Conservation (phyloP, 2,797 vertebrate species). For the Lateolabrax maculatus region DNA sequence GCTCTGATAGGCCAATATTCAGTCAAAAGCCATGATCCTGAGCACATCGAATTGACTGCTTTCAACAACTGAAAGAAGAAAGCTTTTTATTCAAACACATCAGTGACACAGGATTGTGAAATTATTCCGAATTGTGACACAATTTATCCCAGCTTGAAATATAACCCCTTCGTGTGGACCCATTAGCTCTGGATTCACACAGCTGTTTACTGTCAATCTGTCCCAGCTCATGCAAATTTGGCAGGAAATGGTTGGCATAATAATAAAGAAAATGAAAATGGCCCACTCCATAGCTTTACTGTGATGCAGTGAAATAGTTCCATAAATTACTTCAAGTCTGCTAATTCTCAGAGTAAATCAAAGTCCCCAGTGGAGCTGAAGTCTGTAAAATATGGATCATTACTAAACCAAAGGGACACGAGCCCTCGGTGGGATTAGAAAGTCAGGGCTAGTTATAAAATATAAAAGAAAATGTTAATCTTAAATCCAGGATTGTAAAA, state of each 20-base stretch:
- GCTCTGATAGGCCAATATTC: constrained; percentile 34
- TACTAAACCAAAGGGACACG: constrained; percentile 64
- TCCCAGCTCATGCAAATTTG: constrained; percentile 68
- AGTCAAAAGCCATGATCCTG: constrained; percentile 33
- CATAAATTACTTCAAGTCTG: constrained; percentile 79
- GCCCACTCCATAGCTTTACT: constrained; percentile 57
- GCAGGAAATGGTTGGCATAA: constrained; percentile 74
- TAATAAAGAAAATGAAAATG: constrained; percentile 74
- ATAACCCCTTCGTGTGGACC: constrained; percentile 57
- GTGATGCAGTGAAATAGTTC: constrained; percentile 71
- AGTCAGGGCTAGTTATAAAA: constrained; percentile 63
- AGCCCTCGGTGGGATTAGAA: constrained; percentile 59
- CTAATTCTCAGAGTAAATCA: constrained; percentile 79
- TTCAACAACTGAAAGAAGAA: constrained; percentile 56
- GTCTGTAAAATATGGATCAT: constrained; percentile 71
- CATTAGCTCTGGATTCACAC: constrained; percentile 60
- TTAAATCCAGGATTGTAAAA: constrained; percentile 63
- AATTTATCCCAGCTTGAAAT: constrained; percentile 61
- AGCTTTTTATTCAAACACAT: constrained; percentile 48
- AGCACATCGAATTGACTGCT: constrained; percentile 22
- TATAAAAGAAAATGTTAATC: constrained; percentile 63
- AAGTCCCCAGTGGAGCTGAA: constrained; percentile 66
- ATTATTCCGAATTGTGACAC: constrained; percentile 61
- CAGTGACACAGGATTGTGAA: constrained; percentile 63
- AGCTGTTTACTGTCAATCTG: constrained; percentile 77